phyloP scores from a whole-genome alignment of 2,113 vertebrate species.

The Chloebia gouldiae region DNA sequence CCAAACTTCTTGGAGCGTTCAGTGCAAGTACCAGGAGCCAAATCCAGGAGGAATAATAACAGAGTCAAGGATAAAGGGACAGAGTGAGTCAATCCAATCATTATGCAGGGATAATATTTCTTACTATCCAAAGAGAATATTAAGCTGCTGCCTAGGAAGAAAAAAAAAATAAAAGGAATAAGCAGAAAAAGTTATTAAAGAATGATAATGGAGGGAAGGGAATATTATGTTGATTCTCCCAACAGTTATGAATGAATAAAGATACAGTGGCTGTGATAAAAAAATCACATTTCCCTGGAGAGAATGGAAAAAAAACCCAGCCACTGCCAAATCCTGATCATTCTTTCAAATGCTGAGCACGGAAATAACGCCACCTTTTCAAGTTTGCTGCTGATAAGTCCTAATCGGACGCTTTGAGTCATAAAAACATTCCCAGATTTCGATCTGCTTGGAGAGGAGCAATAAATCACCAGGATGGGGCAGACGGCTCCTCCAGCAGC shows the following conservation, averaged over 20 bases:
- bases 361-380: conserved; percentile 40
- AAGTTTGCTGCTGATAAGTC: conserved; percentile 25
- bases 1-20: accelerated
- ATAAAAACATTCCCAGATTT: conserved; percentile 44
- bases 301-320: not conserved
- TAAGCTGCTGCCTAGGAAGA: not conserved
- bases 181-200: conserved; percentile 49
- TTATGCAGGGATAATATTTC: conserved; percentile 56
- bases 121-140: conserved; percentile 48
- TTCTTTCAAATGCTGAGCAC: not conserved
- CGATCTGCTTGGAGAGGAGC: conserved; percentile 14
- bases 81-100: conserved; percentile 8
- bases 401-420: conserved; percentile 43
- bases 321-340: not conserved
- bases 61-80: conserved; percentile 53
- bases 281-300: conserved; percentile 44
- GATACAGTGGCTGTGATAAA: conserved; percentile 45
- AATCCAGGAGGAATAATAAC: conserved; percentile 7
- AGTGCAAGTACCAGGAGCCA: not conserved
- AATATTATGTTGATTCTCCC: conserved; percentile 57
- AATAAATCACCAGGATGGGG: conserved; percentile 55
- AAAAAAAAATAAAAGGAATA: not conserved
- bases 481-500: not conserved
- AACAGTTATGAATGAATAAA: conserved; percentile 54
- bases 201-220: conserved; percentile 41